Percentiles rank a stretch among this genome's conserved stretches.
phyloP scores from a whole-genome alignment of 35 echinoderm and acorn worm genomes.

The Apostichopus parvimensis region DNA sequence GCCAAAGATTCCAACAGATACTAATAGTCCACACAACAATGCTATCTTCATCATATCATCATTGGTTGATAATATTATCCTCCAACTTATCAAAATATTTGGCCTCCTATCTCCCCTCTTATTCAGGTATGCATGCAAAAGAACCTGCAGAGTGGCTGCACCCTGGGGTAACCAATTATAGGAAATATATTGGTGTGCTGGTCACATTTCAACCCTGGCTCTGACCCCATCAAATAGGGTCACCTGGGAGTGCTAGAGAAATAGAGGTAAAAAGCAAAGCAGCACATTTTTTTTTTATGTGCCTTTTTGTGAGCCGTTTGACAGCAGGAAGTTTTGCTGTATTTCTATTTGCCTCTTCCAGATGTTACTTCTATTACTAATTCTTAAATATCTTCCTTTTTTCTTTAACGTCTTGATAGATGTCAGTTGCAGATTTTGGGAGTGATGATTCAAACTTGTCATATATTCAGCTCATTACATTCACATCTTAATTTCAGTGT shows the following conservation, averaged over 20 bases:
- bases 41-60: constrained; percentile 27
- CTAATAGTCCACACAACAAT: not conserved
- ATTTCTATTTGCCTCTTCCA: not conserved
- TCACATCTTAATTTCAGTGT: no score
- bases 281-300: not conserved
- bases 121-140: not conserved
- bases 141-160: constrained; percentile 8
- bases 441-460: no score
- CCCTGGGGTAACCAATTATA: constrained; percentile 48
- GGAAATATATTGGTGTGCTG: constrained; percentile 39
- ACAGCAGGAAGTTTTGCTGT: not conserved
- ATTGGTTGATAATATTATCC: constrained; percentile 11
- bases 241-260: not conserved
- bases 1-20: not conserved
- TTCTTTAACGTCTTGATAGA: not conserved
- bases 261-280: not conserved
- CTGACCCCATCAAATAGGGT: constrained; percentile 46
- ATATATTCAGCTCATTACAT: no score
- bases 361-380: not conserved
- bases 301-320: not conserved
- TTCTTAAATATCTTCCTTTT: not conserved
- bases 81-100: constrained; percentile 50
- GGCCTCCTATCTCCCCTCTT: constrained; percentile 8
- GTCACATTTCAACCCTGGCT: constrained; percentile 47
- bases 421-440: no score